Conservation (phyloP, 1,140 invertebrate genomes). For the Globodera rostochiensis region DNA sequence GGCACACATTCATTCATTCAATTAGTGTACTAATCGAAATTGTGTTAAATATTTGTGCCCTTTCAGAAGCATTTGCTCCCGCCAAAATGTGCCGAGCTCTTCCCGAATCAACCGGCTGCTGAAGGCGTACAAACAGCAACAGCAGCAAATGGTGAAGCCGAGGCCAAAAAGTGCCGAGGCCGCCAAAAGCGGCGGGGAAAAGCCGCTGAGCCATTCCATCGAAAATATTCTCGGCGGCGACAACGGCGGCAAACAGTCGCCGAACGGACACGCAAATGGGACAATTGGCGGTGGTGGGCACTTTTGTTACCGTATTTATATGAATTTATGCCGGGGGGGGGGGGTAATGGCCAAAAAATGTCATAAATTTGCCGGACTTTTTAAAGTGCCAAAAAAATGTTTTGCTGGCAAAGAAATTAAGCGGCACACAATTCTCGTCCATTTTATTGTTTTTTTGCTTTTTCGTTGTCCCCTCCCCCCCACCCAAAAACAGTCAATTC, state of each 20-base stretch:
- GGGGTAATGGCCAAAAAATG: too few relatives aligned
- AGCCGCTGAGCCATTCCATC: constrained; percentile 25
- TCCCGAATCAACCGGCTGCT: constrained; percentile 29
- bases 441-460: too few relatives aligned
- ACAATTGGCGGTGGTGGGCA: background rate
- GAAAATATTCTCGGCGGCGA: constrained; percentile 26
- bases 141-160: background rate
- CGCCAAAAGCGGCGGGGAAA: background rate
- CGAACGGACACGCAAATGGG: background rate
- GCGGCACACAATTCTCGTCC: background rate
- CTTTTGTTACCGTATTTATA: background rate
- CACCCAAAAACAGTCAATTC: too few relatives aligned
- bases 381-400: background rate
- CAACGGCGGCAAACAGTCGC: background rate
- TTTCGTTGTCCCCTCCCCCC: too few relatives aligned
- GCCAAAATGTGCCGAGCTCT: constrained; percentile 26
- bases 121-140: constrained; percentile 18
- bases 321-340: background rate
- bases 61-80: constrained; percentile 27
- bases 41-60: background rate
- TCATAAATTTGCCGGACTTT: background rate
- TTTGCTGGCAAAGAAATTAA: background rate
- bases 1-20: background rate
- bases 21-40: background rate
- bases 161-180: constrained; percentile 1